Percentiles rank a stretch among this genome's conserved stretches.
Evolutionary conservation across 2,797 vertebrate genomes (phyloP).

Genomic region (Microctenopoma lineatum): DNA sequence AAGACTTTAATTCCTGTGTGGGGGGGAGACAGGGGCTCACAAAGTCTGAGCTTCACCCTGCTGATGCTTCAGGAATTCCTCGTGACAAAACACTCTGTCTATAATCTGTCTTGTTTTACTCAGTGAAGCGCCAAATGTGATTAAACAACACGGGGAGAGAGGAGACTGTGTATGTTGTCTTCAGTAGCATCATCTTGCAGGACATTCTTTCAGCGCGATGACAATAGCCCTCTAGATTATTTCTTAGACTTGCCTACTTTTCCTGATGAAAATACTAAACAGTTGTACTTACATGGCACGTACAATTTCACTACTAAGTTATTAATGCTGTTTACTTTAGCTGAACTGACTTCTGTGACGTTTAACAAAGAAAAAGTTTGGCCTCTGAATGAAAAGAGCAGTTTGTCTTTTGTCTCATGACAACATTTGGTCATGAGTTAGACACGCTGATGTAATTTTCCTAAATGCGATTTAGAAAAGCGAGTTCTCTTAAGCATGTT

Average conservation of each 20-base stretch:
- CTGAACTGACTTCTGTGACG: neutral
- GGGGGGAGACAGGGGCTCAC: neutral
- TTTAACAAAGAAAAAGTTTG: too few relatives aligned
- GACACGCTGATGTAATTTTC: constrained; percentile 42
- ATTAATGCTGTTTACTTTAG: too few relatives aligned
- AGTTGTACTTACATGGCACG: neutral
- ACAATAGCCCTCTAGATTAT: constrained; percentile 1
- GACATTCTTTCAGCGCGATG: neutral
- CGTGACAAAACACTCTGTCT: neutral
- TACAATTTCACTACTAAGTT: too few relatives aligned
- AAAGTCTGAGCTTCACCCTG: constrained; percentile 8
- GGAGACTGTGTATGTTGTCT: constrained; percentile 6
- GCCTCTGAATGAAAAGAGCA: constrained; percentile 2
- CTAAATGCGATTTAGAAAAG: constrained; percentile 76
- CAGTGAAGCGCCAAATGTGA: constrained; percentile 12
- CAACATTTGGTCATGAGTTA: constrained; percentile 50
- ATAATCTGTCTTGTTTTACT: neutral
- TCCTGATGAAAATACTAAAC: constrained; percentile 35
- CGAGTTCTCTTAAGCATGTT: constrained; percentile 47
- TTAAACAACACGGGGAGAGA: neutral
- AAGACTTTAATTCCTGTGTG: neutral
- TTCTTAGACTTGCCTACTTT: constrained; percentile 17
- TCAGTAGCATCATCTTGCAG: neutral
- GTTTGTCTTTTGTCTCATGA: constrained; percentile 66
- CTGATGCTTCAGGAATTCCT: neutral